These are phyloP conservation scores for Acrocera orbiculus DNA, from an alignment of 2,888 invertebrate genomes.

Conservation along the genomic window DNA sequence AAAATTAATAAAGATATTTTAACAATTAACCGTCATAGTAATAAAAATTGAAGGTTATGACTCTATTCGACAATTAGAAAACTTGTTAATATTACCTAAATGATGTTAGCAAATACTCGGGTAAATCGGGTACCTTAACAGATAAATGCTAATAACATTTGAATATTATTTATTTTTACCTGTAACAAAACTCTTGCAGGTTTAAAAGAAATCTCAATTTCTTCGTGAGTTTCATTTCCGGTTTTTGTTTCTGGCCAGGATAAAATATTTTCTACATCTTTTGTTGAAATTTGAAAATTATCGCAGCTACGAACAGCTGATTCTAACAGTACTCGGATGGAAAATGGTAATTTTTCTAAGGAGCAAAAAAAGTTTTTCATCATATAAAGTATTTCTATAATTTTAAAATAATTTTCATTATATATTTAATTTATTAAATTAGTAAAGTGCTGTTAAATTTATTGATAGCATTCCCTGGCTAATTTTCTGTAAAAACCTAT, in stretches of 20 bases:
- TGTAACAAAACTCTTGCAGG: constrained; percentile 92
- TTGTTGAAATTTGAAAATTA: constrained; percentile 70
- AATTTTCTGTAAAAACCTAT: too few relatives aligned
- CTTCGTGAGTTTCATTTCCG: constrained; percentile 29
- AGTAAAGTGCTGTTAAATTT: neutral
- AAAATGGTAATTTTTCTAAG: constrained; percentile 72
- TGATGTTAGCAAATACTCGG: too few relatives aligned
- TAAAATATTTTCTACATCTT: constrained; percentile 76
- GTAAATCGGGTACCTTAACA: too few relatives aligned
- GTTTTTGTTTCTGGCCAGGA: constrained; percentile 46
- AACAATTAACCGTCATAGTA: too few relatives aligned
- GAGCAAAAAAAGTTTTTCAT: constrained; percentile 6
- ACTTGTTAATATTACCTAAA: too few relatives aligned
- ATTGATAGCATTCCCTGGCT: too few relatives aligned
- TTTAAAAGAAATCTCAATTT: constrained; percentile 87
- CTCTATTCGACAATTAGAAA: too few relatives aligned
- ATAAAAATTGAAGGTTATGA: too few relatives aligned
- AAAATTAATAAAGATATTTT: too few relatives aligned
- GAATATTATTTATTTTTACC: too few relatives aligned
- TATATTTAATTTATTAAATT: constrained; percentile 6
- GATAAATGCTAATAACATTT: too few relatives aligned
- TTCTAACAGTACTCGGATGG: constrained; percentile 82
- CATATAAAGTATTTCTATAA: too few relatives aligned
- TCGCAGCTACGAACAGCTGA: constrained; percentile 94
- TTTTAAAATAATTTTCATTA: constrained; percentile 3